Evolutionary conservation across 2,113 vertebrate genomes (phyloP).

Genomic region (Corvus hawaiiensis): DNA sequence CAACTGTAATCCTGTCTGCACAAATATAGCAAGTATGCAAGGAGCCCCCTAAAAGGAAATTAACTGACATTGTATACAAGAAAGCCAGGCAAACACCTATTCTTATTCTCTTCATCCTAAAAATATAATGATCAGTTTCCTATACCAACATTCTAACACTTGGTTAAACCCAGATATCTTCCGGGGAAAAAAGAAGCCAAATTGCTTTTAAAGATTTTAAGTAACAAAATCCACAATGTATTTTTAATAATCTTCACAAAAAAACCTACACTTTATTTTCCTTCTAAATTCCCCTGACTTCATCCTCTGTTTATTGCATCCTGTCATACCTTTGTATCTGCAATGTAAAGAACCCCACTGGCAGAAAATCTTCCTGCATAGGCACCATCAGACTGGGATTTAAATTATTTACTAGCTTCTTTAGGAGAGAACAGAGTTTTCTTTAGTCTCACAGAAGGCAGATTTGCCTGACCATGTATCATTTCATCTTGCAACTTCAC

Average conservation of each 20-base stretch:
- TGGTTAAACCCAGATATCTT: not conserved
- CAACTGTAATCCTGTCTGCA: not conserved
- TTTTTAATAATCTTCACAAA: not conserved
- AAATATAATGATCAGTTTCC: not conserved
- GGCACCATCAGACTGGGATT: not conserved
- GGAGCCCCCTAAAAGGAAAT: not conserved
- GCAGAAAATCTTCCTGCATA: not conserved
- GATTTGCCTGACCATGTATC: not conserved
- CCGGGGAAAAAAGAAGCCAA: not conserved
- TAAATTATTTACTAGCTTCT: not conserved
- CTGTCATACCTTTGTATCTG: not conserved
- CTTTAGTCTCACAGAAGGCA: not conserved
- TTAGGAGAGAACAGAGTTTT: not conserved
- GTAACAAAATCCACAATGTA: not conserved
- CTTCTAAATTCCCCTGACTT: not conserved
- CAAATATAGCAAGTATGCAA: not conserved
- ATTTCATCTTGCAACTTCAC: not conserved
- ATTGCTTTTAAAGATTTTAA: not conserved
- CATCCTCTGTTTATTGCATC: not conserved
- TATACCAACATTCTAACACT: not conserved
- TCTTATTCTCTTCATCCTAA: not conserved
- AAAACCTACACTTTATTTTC: not conserved
- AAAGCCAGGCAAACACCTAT: not conserved
- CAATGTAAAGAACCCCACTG: not conserved
- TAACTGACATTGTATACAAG: not conserved